Evolutionary conservation across 2,113 vertebrate genomes (phyloP).

Genomic region (Arothron firmamentum): DNA sequence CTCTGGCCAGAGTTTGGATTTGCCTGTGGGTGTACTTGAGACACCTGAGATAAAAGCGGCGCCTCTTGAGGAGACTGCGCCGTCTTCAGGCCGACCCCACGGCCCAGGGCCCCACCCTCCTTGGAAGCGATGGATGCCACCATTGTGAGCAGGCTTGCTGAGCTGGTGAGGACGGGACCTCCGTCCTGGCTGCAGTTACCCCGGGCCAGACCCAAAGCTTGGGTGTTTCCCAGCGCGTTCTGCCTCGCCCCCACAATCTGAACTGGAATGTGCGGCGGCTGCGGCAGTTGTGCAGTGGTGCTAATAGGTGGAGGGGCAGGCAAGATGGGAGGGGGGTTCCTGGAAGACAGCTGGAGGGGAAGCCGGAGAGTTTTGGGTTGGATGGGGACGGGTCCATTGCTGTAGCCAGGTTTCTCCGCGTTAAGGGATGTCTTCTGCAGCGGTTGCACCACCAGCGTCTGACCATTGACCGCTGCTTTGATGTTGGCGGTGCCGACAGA

Average conservation of each 20-base stretch:
- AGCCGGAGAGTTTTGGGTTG: constrained; percentile 83
- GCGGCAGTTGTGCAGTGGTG: constrained; percentile 65
- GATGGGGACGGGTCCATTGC: constrained; percentile 81
- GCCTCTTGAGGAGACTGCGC: constrained; percentile 69
- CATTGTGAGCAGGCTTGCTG: constrained; percentile 69
- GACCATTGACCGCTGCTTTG: constrained; percentile 76
- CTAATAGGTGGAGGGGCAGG: constrained; percentile 67
- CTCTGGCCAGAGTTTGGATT: constrained; percentile 48
- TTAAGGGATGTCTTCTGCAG: constrained; percentile 77
- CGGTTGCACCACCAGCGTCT: constrained; percentile 93
- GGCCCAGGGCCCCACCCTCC: constrained; percentile 56
- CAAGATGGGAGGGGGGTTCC: constrained; percentile 73
- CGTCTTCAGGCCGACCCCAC: constrained; percentile 69
- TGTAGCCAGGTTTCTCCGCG: constrained; percentile 52
- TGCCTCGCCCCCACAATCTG: constrained; percentile 91
- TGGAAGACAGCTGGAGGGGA: constrained; percentile 71
- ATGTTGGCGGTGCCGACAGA: constrained; percentile 83
- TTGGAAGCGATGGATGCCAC: constrained; percentile 68
- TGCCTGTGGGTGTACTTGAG: constrained; percentile 59
- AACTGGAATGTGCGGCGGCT: constrained; percentile 86
- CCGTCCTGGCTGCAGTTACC: constrained; percentile 64
- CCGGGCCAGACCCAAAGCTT: constrained; percentile 82
- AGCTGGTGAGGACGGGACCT: constrained; percentile 52
- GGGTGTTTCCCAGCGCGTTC: constrained; percentile 81
- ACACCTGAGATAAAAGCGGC: constrained; percentile 53